Conservation (phyloP, 1,140 invertebrate species). For the Brachionus sp. region DNA sequence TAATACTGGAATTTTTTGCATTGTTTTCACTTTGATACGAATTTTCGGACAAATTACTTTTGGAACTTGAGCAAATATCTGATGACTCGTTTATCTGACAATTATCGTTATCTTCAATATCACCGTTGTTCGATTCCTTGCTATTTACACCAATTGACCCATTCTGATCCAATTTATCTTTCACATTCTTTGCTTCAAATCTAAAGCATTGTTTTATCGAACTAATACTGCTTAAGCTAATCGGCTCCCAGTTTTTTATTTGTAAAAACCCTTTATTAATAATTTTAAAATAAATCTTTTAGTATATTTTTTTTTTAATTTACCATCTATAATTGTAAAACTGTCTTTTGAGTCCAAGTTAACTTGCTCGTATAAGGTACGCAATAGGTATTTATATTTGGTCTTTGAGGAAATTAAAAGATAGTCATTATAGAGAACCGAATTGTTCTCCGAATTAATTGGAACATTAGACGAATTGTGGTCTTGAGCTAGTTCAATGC, state of each 20-base stretch:
- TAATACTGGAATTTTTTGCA: background rate
- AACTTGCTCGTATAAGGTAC: background rate
- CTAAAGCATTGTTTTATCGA: slow-evolving; percentile 29
- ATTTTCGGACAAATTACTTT: background rate
- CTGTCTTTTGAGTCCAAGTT: background rate
- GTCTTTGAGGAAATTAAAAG: slow-evolving; percentile 34
- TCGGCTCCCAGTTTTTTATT: slow-evolving; percentile 41
- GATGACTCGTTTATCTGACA: background rate
- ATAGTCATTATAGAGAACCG: slow-evolving; percentile 21
- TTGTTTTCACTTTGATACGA: background rate
- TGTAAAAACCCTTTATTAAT: slow-evolving; percentile 11
- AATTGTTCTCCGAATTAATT: background rate
- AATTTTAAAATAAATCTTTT: too few species aligned
- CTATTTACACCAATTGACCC: background rate
- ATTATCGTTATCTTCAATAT: background rate
- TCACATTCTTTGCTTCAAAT: background rate
- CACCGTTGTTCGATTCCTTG: background rate
- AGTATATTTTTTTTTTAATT: too few species aligned
- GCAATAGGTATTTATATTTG: slow-evolving; percentile 29
- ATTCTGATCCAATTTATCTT: background rate
- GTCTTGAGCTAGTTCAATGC: background rate
- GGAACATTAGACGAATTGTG: background rate
- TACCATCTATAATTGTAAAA: slow-evolving; percentile 28
- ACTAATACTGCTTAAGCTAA: slow-evolving; percentile 18
- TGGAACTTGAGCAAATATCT: background rate